phyloP scores from a whole-genome alignment of 2,888 invertebrate genomes.

The Eupithecia subumbrata region DNA sequence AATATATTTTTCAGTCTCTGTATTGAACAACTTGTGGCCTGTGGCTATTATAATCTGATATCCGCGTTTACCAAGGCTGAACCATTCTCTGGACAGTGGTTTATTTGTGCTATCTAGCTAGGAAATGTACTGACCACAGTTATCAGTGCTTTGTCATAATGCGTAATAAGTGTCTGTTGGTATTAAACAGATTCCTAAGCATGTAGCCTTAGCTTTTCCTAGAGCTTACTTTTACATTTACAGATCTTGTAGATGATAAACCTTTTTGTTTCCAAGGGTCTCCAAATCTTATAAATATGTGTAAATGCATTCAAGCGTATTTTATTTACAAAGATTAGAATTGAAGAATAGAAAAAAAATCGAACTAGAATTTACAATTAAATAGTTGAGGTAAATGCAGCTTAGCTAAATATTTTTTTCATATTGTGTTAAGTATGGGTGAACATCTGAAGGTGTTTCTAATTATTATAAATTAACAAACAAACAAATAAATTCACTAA shows the following conservation, averaged over 20 bases:
- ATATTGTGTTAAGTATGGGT: too few relatives aligned
- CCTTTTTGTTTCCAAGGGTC: neutral
- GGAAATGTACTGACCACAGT: slow-evolving; percentile 10
- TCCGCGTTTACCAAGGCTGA: slow-evolving; percentile 24
- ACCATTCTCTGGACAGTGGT: slow-evolving; percentile 18
- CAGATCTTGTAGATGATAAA: neutral
- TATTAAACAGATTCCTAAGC: neutral
- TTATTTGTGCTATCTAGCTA: slow-evolving; percentile 1
- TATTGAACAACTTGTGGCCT: neutral
- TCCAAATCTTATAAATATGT: neutral
- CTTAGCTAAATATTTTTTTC: too few relatives aligned
- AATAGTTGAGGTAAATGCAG: too few relatives aligned
- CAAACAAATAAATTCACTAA: neutral
- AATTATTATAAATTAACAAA: neutral
- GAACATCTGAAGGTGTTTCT: neutral
- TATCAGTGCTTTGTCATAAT: slow-evolving; percentile 11
- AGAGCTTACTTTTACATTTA: neutral
- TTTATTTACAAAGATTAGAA: too few relatives aligned
- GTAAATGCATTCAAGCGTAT: too few relatives aligned
- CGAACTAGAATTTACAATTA: too few relatives aligned
- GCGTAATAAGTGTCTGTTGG: neutral
- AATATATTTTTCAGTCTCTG: neutral
- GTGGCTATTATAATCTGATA: slow-evolving; percentile 4
- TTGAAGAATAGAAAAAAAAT: too few relatives aligned
- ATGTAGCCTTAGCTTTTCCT: neutral